A percentile compares a stretch with the other conserved stretches of the same genome.
Conservation (phyloP, 2,113 vertebrate species). For the Astur gentilis region DNA sequence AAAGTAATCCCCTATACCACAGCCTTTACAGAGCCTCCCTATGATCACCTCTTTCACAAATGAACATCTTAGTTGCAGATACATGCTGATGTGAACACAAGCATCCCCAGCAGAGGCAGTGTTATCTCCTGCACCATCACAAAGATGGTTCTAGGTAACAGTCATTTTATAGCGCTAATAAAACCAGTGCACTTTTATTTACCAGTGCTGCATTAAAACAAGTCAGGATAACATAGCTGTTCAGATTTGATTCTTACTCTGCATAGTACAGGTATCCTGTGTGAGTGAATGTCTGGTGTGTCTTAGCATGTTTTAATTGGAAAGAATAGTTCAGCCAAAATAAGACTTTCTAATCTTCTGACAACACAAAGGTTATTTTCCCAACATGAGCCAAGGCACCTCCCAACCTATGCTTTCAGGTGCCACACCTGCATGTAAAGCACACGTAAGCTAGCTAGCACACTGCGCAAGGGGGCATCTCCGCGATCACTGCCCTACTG, state of each 20-base stretch:
- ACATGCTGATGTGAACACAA: background rate
- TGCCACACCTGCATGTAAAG: background rate
- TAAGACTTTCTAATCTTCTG: background rate
- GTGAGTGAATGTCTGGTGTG: background rate
- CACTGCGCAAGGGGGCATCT: accelerated
- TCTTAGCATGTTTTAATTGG: background rate
- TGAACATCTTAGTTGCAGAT: background rate
- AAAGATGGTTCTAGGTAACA: background rate
- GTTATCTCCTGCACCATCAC: background rate
- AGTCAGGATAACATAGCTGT: background rate
- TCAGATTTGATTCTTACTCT: background rate
- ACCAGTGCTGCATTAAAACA: background rate
- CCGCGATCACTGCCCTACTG: accelerated
- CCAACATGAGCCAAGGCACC: background rate
- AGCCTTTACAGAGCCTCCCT: background rate
- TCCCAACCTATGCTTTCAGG: background rate
- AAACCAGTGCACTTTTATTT: background rate
- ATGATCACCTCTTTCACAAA: background rate
- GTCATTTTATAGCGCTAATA: background rate
- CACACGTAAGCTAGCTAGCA: too few species aligned
- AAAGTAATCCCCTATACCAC: background rate
- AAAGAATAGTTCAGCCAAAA: background rate
- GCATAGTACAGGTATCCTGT: background rate
- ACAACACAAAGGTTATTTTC: background rate
- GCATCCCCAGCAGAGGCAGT: background rate